A percentile compares a stretch with the other conserved stretches of the same genome.
phyloP scores from a whole-genome alignment of 35 echinoderm and acorn worm species.

The Acanthaster planci region DNA sequence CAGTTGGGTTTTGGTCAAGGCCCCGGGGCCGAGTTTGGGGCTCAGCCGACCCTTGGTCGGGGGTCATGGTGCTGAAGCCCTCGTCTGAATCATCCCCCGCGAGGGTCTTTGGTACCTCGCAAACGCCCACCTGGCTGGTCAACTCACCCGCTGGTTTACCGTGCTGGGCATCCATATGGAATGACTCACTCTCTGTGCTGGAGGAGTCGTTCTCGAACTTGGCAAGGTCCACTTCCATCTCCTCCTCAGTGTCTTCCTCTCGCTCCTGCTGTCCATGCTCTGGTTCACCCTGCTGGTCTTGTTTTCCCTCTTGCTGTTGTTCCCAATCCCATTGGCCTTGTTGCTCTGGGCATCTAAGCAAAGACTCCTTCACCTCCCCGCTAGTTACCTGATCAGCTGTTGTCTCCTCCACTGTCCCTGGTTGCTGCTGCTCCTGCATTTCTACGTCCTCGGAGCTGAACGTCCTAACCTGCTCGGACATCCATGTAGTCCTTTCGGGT shows the following conservation, averaged over 20 bases:
- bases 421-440: background rate
- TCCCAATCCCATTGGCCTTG: background rate
- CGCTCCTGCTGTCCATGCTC: background rate
- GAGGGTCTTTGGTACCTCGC: background rate
- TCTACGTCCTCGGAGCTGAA: constrained; percentile 22
- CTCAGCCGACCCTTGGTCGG: background rate
- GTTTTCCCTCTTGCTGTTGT: background rate
- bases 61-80: background rate
- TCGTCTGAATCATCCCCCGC: background rate
- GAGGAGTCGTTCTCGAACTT: background rate
- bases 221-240: constrained; percentile 12
- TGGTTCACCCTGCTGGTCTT: background rate
- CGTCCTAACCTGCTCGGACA: background rate
- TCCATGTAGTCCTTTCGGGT: background rate
- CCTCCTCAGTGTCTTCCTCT: background rate
- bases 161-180: background rate
- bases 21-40: background rate
- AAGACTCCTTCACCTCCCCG: background rate
- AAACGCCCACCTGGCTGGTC: background rate
- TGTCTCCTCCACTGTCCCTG: background rate
- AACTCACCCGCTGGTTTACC: background rate
- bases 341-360: constrained; percentile 20
- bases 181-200: background rate
- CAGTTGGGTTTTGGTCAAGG: background rate
- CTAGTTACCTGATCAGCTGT: background rate